Evolutionary conservation across 2,888 invertebrate species (phyloP).

Genomic region (Boloria euphrosyne): DNA sequence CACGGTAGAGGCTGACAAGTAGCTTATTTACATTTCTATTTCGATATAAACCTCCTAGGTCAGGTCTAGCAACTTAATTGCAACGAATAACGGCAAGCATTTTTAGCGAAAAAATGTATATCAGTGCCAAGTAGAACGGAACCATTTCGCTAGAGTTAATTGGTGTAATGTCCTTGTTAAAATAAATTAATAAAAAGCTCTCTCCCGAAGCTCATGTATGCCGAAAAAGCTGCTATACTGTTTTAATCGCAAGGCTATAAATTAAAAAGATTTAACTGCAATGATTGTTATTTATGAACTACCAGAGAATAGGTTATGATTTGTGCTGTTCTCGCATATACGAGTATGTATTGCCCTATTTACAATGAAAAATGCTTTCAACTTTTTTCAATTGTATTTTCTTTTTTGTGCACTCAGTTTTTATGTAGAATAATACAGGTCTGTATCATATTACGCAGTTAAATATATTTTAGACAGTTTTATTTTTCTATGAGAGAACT

Average conservation of each 20-base stretch:
- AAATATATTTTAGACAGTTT: neutral
- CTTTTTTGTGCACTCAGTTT: slow-evolving; percentile 9
- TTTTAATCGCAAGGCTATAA: slow-evolving; percentile 10
- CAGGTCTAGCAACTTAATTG: slow-evolving; percentile 3
- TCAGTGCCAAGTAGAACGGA: slow-evolving; percentile 9
- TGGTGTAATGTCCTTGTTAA: slow-evolving; percentile 17
- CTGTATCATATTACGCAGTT: neutral
- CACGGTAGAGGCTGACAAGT: slow-evolving; percentile 17
- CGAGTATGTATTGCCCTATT: slow-evolving; percentile 9
- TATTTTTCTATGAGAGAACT: neutral
- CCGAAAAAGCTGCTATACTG: slow-evolving; percentile 2
- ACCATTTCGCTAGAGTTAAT: slow-evolving; percentile 14
- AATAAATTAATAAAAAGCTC: slow-evolving; percentile 9
- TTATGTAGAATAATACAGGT: slow-evolving; percentile 3
- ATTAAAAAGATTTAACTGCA: slow-evolving; percentile 12
- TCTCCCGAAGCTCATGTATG: slow-evolving; percentile 4
- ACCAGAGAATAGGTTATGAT: slow-evolving; percentile 18
- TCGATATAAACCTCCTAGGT: slow-evolving; percentile 13
- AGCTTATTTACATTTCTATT: slow-evolving; percentile 22
- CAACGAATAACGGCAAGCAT: neutral
- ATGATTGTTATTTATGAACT: slow-evolving; percentile 24
- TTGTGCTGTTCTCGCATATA: slow-evolving; percentile 10
- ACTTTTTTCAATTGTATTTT: slow-evolving; percentile 1
- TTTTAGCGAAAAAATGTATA: neutral
- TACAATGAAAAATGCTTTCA: slow-evolving; percentile 9